These are phyloP conservation scores for Cyphomyrus discorhynchus DNA, from an alignment of 2,113 vertebrate species.

Conservation along the genomic window DNA sequence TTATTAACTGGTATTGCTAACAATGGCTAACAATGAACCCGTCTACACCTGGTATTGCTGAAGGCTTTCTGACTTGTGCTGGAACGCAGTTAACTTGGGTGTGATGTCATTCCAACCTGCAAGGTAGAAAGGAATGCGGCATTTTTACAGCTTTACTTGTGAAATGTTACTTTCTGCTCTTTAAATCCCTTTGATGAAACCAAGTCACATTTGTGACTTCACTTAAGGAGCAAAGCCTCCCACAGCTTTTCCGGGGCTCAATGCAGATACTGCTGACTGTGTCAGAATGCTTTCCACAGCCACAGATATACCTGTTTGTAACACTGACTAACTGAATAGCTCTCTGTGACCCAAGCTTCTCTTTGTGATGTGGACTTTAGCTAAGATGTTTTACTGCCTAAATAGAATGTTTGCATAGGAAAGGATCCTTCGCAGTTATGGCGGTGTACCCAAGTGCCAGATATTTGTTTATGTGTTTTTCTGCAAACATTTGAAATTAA, in stretches of 20 bases:
- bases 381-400: background rate
- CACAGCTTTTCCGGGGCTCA: background rate
- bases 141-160: background rate
- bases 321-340: background rate
- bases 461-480: background rate
- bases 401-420: background rate
- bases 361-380: background rate
- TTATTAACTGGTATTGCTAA: background rate
- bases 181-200: slow-evolving; percentile 33
- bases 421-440: background rate
- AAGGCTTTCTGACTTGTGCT: background rate
- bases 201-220: background rate
- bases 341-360: background rate
- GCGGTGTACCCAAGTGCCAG: background rate
- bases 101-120: background rate
- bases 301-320: background rate
- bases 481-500: background rate
- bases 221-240: background rate
- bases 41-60: background rate
- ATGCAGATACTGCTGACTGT: background rate
- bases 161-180: background rate
- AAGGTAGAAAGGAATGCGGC: background rate
- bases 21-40: background rate
- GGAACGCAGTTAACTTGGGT: background rate
- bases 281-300: background rate